phyloP scores from a whole-genome alignment of 2,113 vertebrate species.

The Drymodes brunneopygia region DNA sequence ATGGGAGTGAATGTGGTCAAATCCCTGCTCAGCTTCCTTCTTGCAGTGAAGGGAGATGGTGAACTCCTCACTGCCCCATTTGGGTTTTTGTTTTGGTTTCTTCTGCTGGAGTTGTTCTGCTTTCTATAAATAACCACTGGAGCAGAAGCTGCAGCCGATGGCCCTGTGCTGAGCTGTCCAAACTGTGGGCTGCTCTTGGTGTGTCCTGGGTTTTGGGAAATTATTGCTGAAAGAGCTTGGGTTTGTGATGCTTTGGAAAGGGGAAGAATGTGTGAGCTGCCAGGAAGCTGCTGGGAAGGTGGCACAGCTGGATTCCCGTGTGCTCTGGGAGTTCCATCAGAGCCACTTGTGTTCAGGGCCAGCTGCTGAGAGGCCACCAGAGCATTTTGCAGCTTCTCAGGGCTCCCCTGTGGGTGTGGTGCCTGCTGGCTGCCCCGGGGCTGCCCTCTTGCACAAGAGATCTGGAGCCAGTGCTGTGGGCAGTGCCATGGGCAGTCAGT shows the following conservation, averaged over 20 bases:
- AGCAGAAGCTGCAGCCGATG: background rate
- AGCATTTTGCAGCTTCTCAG: background rate
- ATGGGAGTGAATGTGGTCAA: background rate
- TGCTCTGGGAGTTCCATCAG: rapidly evolving
- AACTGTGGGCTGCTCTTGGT: background rate
- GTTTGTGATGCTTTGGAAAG: background rate
- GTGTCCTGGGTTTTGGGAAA: background rate
- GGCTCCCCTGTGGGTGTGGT: rapidly evolving
- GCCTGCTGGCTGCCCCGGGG: background rate
- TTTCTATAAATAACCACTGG: background rate
- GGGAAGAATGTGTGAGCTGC: background rate
- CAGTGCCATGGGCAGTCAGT: background rate
- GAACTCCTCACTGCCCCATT: rapidly evolving
- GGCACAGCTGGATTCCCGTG: background rate
- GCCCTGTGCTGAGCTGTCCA: background rate
- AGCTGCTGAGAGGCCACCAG: background rate
- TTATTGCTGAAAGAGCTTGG: background rate
- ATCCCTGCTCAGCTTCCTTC: background rate
- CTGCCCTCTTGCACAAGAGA: background rate
- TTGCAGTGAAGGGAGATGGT: background rate
- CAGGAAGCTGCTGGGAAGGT: background rate
- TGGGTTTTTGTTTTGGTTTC: conserved; percentile 19
- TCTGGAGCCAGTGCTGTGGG: background rate
- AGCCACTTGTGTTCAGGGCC: background rate
- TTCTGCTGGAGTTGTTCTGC: background rate